phyloP scores from a whole-genome alignment of 2,888 invertebrate genomes.

The Aphidius colemani region DNA sequence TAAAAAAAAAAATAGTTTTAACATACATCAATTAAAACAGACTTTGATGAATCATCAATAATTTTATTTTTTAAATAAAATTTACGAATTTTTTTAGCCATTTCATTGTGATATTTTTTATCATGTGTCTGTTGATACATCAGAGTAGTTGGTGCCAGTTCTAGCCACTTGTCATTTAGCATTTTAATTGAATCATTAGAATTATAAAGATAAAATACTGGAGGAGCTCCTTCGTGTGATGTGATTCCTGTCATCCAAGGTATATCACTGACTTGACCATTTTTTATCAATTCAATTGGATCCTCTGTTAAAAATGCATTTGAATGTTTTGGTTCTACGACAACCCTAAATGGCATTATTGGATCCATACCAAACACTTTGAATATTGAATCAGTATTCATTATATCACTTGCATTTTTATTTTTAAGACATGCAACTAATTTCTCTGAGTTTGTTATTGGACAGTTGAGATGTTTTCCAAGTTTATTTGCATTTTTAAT shows the following conservation, averaged over 20 bases:
- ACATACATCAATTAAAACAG: conserved; percentile 66
- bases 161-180: conserved; percentile 64
- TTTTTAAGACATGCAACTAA: conserved; percentile 69
- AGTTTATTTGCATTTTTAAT: conserved; percentile 66
- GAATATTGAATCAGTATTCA: conserved; percentile 9
- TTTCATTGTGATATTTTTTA: conserved; percentile 48
- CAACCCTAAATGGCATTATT: conserved; percentile 80
- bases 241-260: conserved; percentile 79
- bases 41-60: conserved; percentile 60
- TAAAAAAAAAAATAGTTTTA: background rate
- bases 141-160: conserved; percentile 66
- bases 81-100: conserved; percentile 63
- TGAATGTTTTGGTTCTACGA: conserved; percentile 70
- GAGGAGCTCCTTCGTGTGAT: conserved; percentile 74
- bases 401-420: conserved; percentile 61
- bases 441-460: conserved; percentile 60
- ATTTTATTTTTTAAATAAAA: conserved; percentile 64
- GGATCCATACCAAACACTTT: conserved; percentile 79
- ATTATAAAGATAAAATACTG: conserved; percentile 61
- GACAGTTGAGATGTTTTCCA: conserved; percentile 68
- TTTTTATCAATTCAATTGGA: conserved; percentile 62
- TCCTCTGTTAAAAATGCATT: conserved; percentile 73
- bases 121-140: conserved; percentile 66
- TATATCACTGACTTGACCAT: conserved; percentile 62
- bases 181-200: conserved; percentile 61